A percentile compares a stretch with the other conserved stretches of the same genome.
phyloP scores from a whole-genome alignment of 2,113 vertebrate genomes.

The Hemiprocne comata region DNA sequence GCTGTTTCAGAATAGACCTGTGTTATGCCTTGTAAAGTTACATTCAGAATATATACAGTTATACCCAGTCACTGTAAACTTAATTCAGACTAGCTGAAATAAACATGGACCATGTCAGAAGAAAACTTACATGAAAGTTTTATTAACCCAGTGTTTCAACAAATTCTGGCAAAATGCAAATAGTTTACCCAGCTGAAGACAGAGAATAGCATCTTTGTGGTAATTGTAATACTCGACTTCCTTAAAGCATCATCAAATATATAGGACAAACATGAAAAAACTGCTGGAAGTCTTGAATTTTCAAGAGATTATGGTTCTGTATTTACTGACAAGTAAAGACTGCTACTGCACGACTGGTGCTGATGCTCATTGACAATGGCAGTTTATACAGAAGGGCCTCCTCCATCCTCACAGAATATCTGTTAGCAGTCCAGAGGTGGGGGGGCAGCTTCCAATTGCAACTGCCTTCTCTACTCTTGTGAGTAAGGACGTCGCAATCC shows the following conservation, averaged over 20 bases:
- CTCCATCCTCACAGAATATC: neutral
- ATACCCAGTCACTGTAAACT: neutral
- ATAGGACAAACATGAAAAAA: neutral
- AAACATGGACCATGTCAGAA: neutral
- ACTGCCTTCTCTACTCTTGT: neutral
- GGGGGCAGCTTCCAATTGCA: neutral
- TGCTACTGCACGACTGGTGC: neutral
- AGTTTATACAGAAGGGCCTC: neutral
- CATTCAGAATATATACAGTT: neutral
- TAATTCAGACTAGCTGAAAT: neutral
- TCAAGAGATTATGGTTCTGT: neutral
- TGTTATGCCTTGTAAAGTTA: neutral
- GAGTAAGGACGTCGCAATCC: neutral
- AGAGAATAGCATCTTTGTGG: neutral
- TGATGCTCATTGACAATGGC: neutral
- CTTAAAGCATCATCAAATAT: neutral
- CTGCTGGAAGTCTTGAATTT: neutral
- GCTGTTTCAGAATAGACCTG: neutral
- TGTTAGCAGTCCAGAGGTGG: neutral
- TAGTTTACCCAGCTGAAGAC: neutral
- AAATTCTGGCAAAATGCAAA: neutral
- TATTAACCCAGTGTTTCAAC: neutral
- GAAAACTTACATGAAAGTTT: neutral
- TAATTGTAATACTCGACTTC: neutral
- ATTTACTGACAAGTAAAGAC: neutral